Conservation (phyloP, 1,140 invertebrate species). For the Drosophila punjabiensis region DNA sequence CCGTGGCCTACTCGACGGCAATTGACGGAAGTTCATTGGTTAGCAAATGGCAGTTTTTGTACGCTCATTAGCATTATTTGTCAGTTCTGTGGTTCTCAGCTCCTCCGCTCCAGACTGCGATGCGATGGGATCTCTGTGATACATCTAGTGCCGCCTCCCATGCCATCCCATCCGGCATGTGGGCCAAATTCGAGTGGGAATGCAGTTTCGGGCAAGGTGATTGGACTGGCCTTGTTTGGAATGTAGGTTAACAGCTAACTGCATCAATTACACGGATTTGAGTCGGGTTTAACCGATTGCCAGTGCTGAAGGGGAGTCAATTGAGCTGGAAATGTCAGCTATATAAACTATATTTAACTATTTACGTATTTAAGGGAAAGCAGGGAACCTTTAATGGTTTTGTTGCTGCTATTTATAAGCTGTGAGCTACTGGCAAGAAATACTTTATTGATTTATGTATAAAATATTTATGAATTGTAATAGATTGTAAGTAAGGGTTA, state of each 20-base stretch:
- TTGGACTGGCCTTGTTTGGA: slow-evolving; percentile 28
- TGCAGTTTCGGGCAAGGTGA: slow-evolving; percentile 29
- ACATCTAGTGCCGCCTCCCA: neutral
- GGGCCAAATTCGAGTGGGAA: slow-evolving; percentile 5
- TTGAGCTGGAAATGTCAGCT: neutral
- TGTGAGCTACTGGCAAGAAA: neutral
- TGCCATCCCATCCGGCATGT: slow-evolving; percentile 12
- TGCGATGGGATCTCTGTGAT: slow-evolving; percentile 57
- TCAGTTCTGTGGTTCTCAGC: slow-evolving; percentile 72
- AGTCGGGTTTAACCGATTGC: neutral
- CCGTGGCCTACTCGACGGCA: slow-evolving; percentile 54
- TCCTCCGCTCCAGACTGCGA: slow-evolving; percentile 46
- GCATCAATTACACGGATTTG: slow-evolving; percentile 30
- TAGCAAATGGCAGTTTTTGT: slow-evolving; percentile 84
- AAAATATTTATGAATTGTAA: no score
- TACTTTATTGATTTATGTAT: neutral
- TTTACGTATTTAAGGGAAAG: neutral
- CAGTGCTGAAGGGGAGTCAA: neutral
- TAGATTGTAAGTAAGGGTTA: no score
- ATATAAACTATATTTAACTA: slow-evolving; percentile 3
- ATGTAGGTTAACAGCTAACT: slow-evolving; percentile 43
- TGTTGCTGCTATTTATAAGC: neutral
- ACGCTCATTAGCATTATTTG: slow-evolving; percentile 84
- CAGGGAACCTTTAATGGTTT: neutral
- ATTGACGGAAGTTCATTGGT: slow-evolving; percentile 84